phyloP scores from a whole-genome alignment of 1,140 invertebrate species.

The Nebria ingens region DNA sequence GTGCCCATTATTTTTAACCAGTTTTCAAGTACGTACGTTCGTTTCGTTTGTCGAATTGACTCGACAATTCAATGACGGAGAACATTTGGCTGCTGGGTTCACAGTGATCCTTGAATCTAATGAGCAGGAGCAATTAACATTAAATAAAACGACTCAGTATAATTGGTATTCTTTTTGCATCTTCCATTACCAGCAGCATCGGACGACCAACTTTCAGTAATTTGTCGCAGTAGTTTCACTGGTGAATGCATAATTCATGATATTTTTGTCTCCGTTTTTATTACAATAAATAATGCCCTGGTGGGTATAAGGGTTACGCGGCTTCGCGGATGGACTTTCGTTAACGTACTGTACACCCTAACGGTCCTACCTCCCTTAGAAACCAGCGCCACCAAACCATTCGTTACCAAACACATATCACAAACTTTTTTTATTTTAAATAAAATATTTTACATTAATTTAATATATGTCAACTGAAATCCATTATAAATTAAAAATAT shows the following conservation, averaged over 20 bases:
- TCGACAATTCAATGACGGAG: not conserved
- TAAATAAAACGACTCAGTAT: conserved; percentile 2
- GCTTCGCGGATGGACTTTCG: too few species aligned
- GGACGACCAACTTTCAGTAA: conserved; percentile 7
- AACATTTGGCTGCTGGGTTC: not conserved
- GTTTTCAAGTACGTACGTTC: not conserved
- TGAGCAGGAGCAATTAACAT: conserved; percentile 5
- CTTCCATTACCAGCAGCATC: conserved; percentile 2
- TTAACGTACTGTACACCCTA: too few species aligned
- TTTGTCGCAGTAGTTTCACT: conserved; percentile 3
- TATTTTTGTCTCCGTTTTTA: conserved; percentile 8
- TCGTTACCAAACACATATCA: too few species aligned
- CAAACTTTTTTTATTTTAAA: too few species aligned
- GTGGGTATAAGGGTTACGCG: too few species aligned
- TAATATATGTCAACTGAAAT: too few species aligned
- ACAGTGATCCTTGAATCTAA: conserved; percentile 5
- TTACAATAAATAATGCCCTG: conserved; percentile 5
- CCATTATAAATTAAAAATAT: not conserved
- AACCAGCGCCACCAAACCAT: too few species aligned
- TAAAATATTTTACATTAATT: too few species aligned
- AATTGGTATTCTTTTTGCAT: conserved; percentile 8
- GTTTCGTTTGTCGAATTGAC: too few species aligned
- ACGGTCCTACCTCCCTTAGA: not conserved
- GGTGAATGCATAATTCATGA: conserved; percentile 7
- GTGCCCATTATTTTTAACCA: conserved; percentile 7